Conservation (phyloP, 1,140 invertebrate genomes). For the Drosophila nigrodunni region DNA sequence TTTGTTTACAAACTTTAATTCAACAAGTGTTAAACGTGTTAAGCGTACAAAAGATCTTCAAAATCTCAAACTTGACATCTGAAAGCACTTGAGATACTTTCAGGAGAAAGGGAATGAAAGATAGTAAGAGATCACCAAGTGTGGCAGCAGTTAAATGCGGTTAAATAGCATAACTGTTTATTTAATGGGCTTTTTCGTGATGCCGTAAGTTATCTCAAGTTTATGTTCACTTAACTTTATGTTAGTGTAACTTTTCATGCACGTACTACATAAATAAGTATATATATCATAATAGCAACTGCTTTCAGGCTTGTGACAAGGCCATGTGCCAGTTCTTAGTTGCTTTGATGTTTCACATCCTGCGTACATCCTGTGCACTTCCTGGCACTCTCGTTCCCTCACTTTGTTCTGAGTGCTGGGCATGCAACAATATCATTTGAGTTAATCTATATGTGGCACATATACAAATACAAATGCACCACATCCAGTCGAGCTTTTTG, state of each 20-base stretch:
- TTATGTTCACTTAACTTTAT: no score
- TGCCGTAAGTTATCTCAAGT: not conserved
- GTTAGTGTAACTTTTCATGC: not conserved
- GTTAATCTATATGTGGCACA: not conserved
- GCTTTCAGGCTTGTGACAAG: constrained; percentile 6
- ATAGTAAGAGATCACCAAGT: not conserved
- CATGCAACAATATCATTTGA: constrained; percentile 3
- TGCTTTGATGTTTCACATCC: constrained; percentile 36
- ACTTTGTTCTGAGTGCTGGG: constrained; percentile 9
- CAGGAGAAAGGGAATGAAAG: no score
- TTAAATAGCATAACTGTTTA: not conserved
- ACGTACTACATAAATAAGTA: not conserved
- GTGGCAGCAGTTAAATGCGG: constrained; percentile 6
- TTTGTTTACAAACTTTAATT: constrained; percentile 26
- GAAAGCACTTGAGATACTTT: constrained; percentile 11
- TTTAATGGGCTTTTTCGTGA: not conserved
- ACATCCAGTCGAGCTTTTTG: constrained; percentile 28
- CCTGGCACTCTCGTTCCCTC: constrained; percentile 11
- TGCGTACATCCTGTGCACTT: constrained; percentile 30
- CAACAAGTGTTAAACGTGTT: constrained; percentile 22
- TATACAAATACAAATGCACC: constrained; percentile 4
- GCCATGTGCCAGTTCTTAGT: constrained; percentile 43
- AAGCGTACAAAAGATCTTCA: constrained; percentile 39
- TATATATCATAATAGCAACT: not conserved
- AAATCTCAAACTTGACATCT: constrained; percentile 31